phyloP scores from a whole-genome alignment of 2,888 invertebrate species.

The Ectemnius continuus region DNA sequence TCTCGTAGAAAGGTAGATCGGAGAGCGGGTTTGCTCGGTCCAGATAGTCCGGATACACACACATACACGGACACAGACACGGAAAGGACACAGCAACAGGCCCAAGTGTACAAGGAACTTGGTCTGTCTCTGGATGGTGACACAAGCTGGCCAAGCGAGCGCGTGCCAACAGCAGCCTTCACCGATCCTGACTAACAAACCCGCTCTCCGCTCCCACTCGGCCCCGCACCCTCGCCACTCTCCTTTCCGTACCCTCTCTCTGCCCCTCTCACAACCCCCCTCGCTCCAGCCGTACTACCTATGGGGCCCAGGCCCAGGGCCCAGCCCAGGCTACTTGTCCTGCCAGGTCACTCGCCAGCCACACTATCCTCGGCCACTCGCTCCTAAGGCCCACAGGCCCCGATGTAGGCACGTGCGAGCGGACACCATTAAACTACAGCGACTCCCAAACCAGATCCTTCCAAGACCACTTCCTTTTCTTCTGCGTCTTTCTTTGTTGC shows the following conservation, averaged over 20 bases:
- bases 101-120: not conserved
- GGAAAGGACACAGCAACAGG: not conserved
- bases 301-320: not conserved
- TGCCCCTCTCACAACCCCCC: not conserved
- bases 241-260: not conserved
- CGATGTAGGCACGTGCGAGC: conserved; percentile 2
- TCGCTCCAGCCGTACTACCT: no score
- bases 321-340: conserved; percentile 8
- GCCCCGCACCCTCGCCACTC: not conserved
- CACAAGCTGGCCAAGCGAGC: not conserved
- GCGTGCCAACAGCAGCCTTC: conserved; percentile 9
- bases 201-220: not conserved
- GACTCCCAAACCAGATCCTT: not conserved
- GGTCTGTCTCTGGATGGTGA: not conserved
- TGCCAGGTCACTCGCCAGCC: conserved; percentile 7
- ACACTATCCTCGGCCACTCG: not conserved
- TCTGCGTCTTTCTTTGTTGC: not conserved
- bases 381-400: not conserved
- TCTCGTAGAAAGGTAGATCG: conserved; percentile 12
- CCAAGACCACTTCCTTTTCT: not conserved
- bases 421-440: conserved; percentile 5
- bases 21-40: not conserved
- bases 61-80: no score
- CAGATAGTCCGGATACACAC: not conserved
- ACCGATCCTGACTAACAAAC: not conserved